Base-by-base conservation (phyloP, 2,888 invertebrate species). In the Hipparchia sbordonii region DNA sequence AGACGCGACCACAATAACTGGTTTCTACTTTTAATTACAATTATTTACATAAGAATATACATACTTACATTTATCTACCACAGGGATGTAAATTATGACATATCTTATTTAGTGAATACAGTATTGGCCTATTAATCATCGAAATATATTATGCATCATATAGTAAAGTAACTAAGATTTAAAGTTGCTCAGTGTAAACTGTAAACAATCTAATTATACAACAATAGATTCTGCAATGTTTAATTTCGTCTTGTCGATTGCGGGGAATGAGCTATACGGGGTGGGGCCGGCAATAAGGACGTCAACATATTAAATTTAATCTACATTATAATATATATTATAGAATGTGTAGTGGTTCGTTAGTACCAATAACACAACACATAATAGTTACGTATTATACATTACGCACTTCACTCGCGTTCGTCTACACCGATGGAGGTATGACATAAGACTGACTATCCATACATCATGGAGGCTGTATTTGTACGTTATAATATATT, bases 241-340 rank as follows among this genome's bases (percentile, higher is more conserved):
- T 57, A 13, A 57, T 8, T 57, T 57, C 39, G 10, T 9, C 59
- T 60, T 60, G 51, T 63, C 63, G 12, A 51, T 51, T 65, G 65
- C 65, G 65, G 65, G 65, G 65, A 65, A 65, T 65, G 2, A 52
- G 65, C 65, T 65, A 7, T 6, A 52, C 10, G 52, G 51, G 65
- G 51, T 52, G 65, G 10, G 51, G 39, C 39, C 23, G 33, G 59
- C 59, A 7, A 57, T 39, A 10, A 60, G 10, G 5, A 33, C 23
- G 8, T 33, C 8, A 57, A 57, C n/a, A 13, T 2, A 13, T 56
- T 6, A 56, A 56, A 56, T 12, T 56, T 10, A 2, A 56, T 23
- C 23, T 23, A 23, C 23, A 23, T 23, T 23, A 23, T 23, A 23
- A 23, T 23, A 23, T 23, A 23, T 23, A 23, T 23, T 23, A 23